A percentile compares a stretch with the other conserved stretches of the same genome.
phyloP scores from a whole-genome alignment of 92 coral and sea anemone genomes.

The Metridium senile region DNA sequence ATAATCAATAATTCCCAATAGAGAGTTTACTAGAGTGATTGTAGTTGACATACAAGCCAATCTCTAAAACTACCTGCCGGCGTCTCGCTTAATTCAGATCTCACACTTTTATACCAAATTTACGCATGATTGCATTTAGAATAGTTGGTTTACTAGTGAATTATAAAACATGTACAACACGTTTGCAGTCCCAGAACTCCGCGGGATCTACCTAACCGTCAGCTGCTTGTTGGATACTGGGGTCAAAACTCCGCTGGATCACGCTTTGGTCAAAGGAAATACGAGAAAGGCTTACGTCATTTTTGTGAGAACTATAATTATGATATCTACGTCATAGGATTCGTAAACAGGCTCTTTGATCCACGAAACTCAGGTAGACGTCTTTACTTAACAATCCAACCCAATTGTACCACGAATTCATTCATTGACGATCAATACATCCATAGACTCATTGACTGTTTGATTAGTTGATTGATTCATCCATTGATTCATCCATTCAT shows the following conservation, averaged over 20 bases:
- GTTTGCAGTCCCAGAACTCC: not conserved
- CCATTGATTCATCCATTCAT: too few relatives aligned
- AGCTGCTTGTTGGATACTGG: conserved; percentile 81
- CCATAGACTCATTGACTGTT: too few relatives aligned
- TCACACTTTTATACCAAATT: too few relatives aligned
- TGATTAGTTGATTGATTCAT: too few relatives aligned
- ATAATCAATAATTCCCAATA: too few relatives aligned
- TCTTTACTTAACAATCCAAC: not conserved
- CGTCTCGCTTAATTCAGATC: too few relatives aligned
- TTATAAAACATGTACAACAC: too few relatives aligned
- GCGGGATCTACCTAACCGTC: conserved; percentile 16
- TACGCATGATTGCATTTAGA: too few relatives aligned
- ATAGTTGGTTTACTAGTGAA: not conserved
- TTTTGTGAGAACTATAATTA: conserved; percentile 78
- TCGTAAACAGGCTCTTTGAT: conserved; percentile 73
- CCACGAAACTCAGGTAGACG: conserved; percentile 64
- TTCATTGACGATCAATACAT: too few relatives aligned
- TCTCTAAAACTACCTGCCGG: too few relatives aligned
- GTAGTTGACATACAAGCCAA: too few relatives aligned
- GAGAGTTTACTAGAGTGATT: too few relatives aligned
- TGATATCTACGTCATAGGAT: conserved; percentile 79
- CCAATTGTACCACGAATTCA: not conserved
- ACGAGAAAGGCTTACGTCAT: conserved; percentile 67
- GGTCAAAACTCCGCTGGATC: conserved; percentile 82
- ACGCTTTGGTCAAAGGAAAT: conserved; percentile 49